phyloP scores from a whole-genome alignment of 2,888 invertebrate genomes.

The Platycnemis pennipes region DNA sequence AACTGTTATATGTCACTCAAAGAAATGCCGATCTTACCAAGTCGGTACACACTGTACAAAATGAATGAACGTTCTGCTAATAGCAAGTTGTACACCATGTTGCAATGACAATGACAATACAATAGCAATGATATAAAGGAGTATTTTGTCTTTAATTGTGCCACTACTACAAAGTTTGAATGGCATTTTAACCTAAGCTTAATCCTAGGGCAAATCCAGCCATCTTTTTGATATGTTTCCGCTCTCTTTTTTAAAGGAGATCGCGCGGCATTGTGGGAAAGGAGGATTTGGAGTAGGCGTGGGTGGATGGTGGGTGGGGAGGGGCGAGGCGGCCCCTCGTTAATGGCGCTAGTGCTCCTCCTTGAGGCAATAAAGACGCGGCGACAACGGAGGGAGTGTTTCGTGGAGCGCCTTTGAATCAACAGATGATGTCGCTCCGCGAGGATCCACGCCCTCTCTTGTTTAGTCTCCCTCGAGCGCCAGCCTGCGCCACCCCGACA shows the following conservation, averaged over 20 bases:
- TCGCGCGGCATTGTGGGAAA: neutral
- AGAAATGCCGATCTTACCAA: no score
- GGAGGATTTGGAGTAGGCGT: neutral
- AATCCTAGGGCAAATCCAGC: no score
- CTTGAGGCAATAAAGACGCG: neutral
- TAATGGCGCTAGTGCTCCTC: neutral
- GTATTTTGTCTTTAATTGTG: no score
- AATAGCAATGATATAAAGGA: no score
- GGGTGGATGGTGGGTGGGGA: neutral
- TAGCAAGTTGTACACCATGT: no score
- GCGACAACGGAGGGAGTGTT: neutral
- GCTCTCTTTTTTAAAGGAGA: neutral
- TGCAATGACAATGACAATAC: no score
- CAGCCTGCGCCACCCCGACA: neutral
- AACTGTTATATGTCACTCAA: no score
- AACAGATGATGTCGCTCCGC: neutral
- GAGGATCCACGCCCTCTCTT: neutral
- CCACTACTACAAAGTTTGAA: no score
- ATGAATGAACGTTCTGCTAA: no score
- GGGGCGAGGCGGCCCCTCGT: neutral
- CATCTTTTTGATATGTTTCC: no score
- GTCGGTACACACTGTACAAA: no score
- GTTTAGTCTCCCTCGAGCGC: neutral
- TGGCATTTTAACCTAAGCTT: no score
- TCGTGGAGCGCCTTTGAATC: neutral